Conservation (phyloP, 2,797 vertebrate species). For the Mastacembelus armatus region DNA sequence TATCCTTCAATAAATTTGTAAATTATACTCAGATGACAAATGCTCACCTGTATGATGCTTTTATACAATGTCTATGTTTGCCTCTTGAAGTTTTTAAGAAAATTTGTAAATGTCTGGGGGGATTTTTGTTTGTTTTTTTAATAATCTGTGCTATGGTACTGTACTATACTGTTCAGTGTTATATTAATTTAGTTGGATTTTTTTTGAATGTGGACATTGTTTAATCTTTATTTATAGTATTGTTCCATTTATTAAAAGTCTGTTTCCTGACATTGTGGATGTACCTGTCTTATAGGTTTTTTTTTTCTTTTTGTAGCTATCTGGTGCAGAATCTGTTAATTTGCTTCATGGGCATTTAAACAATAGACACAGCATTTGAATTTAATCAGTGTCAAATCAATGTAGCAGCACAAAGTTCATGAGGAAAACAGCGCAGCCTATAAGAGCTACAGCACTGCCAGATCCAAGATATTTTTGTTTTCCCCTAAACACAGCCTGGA, state of each 20-base stretch:
- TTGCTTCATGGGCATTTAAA: not conserved
- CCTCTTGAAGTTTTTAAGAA: conserved; percentile 82
- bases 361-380: conserved; percentile 7
- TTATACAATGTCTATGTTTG: conserved; percentile 84
- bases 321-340: not conserved
- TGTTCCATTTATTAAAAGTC: conserved; percentile 82
- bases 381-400: conserved; percentile 32
- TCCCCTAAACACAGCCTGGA: conserved; percentile 28
- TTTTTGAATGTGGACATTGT: conserved; percentile 78
- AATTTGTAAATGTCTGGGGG: conserved; percentile 78
- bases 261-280: conserved; percentile 66
- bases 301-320: not conserved
- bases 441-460: too few relatives aligned
- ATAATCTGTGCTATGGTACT: conserved; percentile 76
- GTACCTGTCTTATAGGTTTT: conserved; percentile 24
- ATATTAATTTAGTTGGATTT: conserved; percentile 74
- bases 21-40: conserved; percentile 79
- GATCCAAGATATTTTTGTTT: conserved; percentile 59
- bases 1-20: conserved; percentile 82
- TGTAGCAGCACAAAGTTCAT: conserved; percentile 26
- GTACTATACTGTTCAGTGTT: conserved; percentile 77
- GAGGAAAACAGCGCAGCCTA: too few relatives aligned
- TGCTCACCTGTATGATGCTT: conserved; percentile 80
- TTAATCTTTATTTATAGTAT: conserved; percentile 84
- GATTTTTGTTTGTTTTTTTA: conserved; percentile 41